A percentile compares a stretch with the other conserved stretches of the same genome.
Conservation (phyloP, 23 tunicate species). For the Phallusia fumigata region DNA sequence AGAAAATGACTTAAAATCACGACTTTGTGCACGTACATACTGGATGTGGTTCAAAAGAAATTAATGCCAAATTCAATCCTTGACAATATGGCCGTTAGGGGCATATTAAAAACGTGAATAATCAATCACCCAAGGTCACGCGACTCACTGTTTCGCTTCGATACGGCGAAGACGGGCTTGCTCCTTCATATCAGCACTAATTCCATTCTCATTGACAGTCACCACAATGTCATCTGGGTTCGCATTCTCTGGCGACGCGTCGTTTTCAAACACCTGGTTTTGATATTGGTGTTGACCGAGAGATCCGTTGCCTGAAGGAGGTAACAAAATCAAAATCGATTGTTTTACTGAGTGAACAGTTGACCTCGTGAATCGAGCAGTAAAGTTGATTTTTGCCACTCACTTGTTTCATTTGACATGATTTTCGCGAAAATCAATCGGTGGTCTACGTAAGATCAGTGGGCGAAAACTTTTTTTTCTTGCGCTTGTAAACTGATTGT, state of each 20-base stretch:
- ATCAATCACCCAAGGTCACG: neutral
- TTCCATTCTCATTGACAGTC: conserved; percentile 12
- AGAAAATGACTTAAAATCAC: too few species aligned
- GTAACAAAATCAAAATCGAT: too few species aligned
- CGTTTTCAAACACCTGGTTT: conserved; percentile 23
- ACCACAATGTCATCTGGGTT: conserved; percentile 21
- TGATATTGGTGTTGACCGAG: neutral
- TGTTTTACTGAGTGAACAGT: too few species aligned
- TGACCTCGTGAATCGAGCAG: too few species aligned
- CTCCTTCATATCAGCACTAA: conserved; percentile 13
- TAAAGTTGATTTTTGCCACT: too few species aligned
- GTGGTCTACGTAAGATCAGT: conserved; percentile 58
- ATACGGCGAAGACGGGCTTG: conserved; percentile 11
- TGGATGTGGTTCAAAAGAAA: too few species aligned
- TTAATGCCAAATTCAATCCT: too few species aligned
- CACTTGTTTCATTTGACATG: conserved; percentile 9
- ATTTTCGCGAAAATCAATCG: neutral
- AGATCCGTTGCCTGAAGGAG: conserved; percentile 6
- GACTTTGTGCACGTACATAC: too few species aligned
- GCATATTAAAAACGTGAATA: too few species aligned
- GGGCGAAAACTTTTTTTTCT: conserved; percentile 50
- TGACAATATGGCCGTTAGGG: too few species aligned
- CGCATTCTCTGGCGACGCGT: neutral
- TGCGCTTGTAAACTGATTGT: conserved; percentile 34
- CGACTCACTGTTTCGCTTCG: neutral